These are phyloP conservation scores for Aethes cnicana DNA, from an alignment of 2,888 invertebrate species.

Conservation along the genomic window DNA sequence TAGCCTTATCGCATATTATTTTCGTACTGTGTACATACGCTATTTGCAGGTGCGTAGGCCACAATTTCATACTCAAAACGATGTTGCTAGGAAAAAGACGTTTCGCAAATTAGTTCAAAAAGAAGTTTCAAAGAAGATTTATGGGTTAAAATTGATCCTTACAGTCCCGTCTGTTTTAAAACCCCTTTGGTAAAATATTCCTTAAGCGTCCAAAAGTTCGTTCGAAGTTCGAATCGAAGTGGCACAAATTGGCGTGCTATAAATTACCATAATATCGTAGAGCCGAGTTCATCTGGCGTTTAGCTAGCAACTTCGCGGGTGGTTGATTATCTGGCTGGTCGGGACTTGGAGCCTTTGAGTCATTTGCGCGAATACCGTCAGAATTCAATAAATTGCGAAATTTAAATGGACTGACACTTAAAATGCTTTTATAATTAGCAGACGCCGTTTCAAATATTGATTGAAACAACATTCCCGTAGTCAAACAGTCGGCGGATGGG, in stretches of 20 bases:
- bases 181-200: constrained; percentile 55
- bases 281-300: constrained; percentile 77
- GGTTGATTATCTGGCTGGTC: constrained; percentile 73
- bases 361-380: constrained; percentile 56
- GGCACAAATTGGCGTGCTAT: constrained; percentile 72
- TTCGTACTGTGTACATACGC: constrained; percentile 56
- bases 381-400: constrained; percentile 12
- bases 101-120: constrained; percentile 43
- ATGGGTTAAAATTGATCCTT: constrained; percentile 54
- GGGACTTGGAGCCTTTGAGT: constrained; percentile 69
- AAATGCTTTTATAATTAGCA: background rate
- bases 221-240: constrained; percentile 64
- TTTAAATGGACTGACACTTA: background rate
- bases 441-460: background rate
- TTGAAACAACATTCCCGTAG: constrained; percentile 17
- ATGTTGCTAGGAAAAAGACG: constrained; percentile 39
- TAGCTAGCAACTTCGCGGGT: constrained; percentile 69
- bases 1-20: constrained; percentile 72
- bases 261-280: constrained; percentile 79
- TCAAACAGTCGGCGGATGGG: constrained; percentile 33
- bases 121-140: constrained; percentile 39
- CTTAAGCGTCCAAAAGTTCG: constrained; percentile 62
- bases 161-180: constrained; percentile 46
- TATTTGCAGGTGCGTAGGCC: constrained; percentile 49
- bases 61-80: constrained; percentile 46